phyloP scores from a whole-genome alignment of 2,113 vertebrate genomes.

The Triplophysa tibetana region DNA sequence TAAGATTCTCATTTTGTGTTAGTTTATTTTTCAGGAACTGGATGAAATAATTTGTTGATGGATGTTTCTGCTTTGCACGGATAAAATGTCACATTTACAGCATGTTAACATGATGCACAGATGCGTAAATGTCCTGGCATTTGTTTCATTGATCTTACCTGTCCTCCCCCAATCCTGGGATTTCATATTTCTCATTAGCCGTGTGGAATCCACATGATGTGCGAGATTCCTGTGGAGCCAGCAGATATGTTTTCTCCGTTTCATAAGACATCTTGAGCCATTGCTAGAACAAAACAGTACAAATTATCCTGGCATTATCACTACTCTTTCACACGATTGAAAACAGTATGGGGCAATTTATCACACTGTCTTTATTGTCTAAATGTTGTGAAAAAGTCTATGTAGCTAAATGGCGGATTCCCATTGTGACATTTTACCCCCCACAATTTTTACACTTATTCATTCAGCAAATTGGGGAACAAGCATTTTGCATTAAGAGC shows the following conservation, averaged over 20 bases:
- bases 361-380: no score
- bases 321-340: no score
- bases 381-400: no score
- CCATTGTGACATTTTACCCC: no score
- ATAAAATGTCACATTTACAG: background rate
- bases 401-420: no score
- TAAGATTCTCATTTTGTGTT: no score
- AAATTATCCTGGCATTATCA: background rate
- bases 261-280: conserved; percentile 76
- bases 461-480: no score
- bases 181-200: conserved; percentile 72
- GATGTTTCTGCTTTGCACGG: background rate
- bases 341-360: no score
- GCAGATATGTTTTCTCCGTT: conserved; percentile 65
- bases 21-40: background rate
- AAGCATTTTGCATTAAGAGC: no score
- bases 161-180: conserved; percentile 71
- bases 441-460: no score
- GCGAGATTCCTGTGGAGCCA: conserved; percentile 65
- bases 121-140: background rate
- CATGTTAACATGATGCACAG: no score
- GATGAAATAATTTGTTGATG: background rate
- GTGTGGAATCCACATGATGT: conserved; percentile 70
- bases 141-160: conserved; percentile 60
- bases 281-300: conserved; percentile 55